Evolutionary conservation across 2,797 vertebrate species (phyloP).

Genomic region (Nyctalus aviator): DNA sequence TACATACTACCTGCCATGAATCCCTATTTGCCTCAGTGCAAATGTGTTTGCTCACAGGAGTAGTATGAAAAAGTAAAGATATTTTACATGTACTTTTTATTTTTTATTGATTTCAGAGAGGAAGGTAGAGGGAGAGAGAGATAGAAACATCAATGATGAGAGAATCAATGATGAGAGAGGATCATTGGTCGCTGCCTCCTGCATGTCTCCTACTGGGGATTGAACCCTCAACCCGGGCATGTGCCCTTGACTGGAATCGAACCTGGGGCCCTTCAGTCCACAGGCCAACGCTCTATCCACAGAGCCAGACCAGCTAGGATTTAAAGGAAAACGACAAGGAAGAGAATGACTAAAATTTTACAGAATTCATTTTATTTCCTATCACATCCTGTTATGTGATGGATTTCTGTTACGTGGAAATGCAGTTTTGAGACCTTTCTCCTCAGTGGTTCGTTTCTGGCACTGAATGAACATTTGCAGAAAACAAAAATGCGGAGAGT

Average conservation of each 20-base stretch:
- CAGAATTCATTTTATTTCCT: background rate
- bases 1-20: background rate
- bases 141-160: too few species aligned
- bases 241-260: too few species aligned
- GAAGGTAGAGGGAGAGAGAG: too few species aligned
- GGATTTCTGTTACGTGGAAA: background rate
- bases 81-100: background rate
- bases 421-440: background rate
- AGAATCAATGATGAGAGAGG: too few species aligned
- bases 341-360: background rate
- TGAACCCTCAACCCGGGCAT: too few species aligned
- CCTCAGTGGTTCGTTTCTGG: constrained; percentile 7
- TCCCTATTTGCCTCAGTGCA: background rate
- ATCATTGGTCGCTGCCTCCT: too few species aligned
- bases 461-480: background rate
- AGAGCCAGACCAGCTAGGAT: too few species aligned
- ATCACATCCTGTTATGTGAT: background rate
- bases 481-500: constrained; percentile 23
- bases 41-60: background rate
- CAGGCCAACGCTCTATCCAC: too few species aligned
- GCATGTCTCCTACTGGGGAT: too few species aligned
- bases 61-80: background rate
- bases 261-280: too few species aligned
- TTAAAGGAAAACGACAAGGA: background rate
- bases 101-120: too few species aligned